phyloP scores from a whole-genome alignment of 2,113 vertebrate species.

The Bubo bubo region DNA sequence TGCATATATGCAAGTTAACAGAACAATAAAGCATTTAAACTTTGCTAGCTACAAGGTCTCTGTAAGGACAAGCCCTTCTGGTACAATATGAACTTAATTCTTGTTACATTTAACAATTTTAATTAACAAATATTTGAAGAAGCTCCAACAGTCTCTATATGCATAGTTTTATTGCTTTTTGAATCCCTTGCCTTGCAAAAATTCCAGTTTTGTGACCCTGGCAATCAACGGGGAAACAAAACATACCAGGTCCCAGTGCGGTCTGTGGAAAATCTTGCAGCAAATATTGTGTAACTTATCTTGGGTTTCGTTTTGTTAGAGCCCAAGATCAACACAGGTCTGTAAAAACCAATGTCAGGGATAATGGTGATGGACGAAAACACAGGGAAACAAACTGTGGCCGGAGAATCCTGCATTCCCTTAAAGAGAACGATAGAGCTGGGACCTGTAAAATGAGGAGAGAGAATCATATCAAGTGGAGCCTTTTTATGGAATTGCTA shows the following conservation, averaged over 20 bases:
- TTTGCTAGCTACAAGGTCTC: not conserved
- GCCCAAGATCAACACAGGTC: not conserved
- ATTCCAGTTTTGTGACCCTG: not conserved
- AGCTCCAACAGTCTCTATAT: not conserved
- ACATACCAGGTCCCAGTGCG: not conserved
- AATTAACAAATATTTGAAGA: constrained; percentile 15
- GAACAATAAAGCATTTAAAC: constrained; percentile 26
- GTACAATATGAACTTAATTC: not conserved
- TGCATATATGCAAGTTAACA: not conserved
- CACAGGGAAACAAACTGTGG: not conserved
- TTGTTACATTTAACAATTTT: not conserved
- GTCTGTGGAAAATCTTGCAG: not conserved
- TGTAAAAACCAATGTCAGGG: not conserved
- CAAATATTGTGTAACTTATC: not conserved
- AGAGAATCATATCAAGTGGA: not conserved
- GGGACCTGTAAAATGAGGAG: not conserved
- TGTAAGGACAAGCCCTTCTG: not conserved
- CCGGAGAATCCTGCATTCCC: not conserved
- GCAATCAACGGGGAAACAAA: not conserved
- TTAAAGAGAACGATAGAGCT: not conserved
- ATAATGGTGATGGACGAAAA: not conserved
- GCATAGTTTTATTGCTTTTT: not conserved
- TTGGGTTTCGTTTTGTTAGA: not conserved
- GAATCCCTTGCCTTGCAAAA: constrained; percentile 14
- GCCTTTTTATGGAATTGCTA: not conserved